phyloP scores from a whole-genome alignment of 2,113 vertebrate genomes.

The Mola mola region DNA sequence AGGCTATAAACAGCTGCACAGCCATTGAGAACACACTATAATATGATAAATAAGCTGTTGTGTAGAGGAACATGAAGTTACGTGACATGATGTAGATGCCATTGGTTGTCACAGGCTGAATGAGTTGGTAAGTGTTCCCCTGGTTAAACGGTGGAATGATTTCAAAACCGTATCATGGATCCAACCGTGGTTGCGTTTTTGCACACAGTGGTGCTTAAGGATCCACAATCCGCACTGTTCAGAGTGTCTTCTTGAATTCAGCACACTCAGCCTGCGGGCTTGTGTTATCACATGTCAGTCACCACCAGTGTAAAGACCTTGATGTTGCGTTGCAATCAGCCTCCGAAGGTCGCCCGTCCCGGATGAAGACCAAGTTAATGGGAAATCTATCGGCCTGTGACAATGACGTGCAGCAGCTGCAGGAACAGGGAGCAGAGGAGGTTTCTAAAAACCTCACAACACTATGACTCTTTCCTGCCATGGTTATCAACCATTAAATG shows the following conservation, averaged over 20 bases:
- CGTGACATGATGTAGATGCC: too few species aligned
- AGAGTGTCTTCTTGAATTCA: slow-evolving; percentile 16
- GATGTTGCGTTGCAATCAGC: slow-evolving; percentile 21
- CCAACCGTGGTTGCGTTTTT: neutral
- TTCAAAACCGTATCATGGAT: too few species aligned
- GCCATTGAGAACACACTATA: too few species aligned
- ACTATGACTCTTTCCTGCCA: neutral
- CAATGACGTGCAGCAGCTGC: slow-evolving; percentile 40
- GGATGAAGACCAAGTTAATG: slow-evolving; percentile 53
- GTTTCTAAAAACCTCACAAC: slow-evolving; percentile 5
- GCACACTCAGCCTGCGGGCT: slow-evolving; percentile 15
- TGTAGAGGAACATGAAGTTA: too few species aligned
- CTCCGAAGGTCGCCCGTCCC: slow-evolving; percentile 40
- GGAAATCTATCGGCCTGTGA: slow-evolving; percentile 54
- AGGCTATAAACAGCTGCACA: too few species aligned
- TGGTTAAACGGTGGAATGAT: too few species aligned
- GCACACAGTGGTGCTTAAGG: neutral
- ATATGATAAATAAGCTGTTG: too few species aligned
- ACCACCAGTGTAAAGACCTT: slow-evolving; percentile 27
- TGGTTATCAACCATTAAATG: slow-evolving; percentile 15
- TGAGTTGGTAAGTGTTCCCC: too few species aligned
- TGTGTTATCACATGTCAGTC: slow-evolving; percentile 42
- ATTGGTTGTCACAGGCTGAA: too few species aligned
- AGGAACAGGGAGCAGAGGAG: slow-evolving; percentile 10
- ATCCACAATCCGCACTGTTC: too few species aligned